phyloP scores from a whole-genome alignment of 2,888 invertebrate genomes.

The Melolontha melolontha region DNA sequence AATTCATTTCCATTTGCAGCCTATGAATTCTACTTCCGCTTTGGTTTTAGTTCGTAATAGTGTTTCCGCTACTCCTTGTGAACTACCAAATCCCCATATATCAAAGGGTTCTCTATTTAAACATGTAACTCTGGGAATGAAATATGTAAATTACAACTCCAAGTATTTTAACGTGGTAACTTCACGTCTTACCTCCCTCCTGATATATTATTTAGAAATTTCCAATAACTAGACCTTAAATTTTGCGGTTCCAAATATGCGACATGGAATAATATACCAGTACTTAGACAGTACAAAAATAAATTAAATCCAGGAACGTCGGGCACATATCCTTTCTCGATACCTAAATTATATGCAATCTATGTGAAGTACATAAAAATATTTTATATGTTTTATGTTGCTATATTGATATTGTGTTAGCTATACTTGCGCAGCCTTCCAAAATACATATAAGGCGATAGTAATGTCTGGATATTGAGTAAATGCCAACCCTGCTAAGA shows the following conservation, averaged over 20 bases:
- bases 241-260: slow-evolving; percentile 84
- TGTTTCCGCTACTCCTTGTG: slow-evolving; percentile 66
- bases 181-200: slow-evolving; percentile 70
- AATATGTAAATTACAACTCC: too few relatives aligned
- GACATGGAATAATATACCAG: slow-evolving; percentile 81
- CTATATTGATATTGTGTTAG: neutral
- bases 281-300: slow-evolving; percentile 81
- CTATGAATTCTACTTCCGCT: slow-evolving; percentile 45
- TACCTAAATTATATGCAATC: slow-evolving; percentile 78
- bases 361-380: slow-evolving; percentile 59
- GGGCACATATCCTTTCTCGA: slow-evolving; percentile 74
- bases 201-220: slow-evolving; percentile 81
- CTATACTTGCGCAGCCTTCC: slow-evolving; percentile 84
- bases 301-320: slow-evolving; percentile 77
- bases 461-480: slow-evolving; percentile 81
- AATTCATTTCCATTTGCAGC: slow-evolving; percentile 26
- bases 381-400: neutral
- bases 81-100: slow-evolving; percentile 71
- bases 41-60: slow-evolving; percentile 65
- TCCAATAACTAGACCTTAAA: slow-evolving; percentile 85
- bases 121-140: slow-evolving; percentile 67
- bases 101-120: slow-evolving; percentile 73
- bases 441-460: slow-evolving; percentile 83
- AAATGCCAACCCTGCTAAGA: slow-evolving; percentile 79
- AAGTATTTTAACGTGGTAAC: too few relatives aligned